Percentiles rank a stretch among this genome's conserved stretches.
phyloP scores from a whole-genome alignment of 2,888 invertebrate species.

The Lasioglossum calceatum region DNA sequence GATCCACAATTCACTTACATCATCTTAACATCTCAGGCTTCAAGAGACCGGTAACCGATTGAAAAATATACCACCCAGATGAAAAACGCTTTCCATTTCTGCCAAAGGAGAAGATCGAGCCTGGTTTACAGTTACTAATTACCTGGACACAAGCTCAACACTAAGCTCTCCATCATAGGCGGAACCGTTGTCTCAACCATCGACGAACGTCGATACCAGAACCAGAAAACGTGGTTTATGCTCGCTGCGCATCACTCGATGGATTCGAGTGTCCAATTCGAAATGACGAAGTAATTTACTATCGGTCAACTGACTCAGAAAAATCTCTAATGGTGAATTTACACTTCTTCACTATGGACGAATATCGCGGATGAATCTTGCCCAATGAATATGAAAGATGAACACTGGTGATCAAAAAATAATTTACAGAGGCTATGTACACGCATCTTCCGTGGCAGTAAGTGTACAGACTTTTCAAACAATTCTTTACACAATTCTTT shows the following conservation, averaged over 20 bases:
- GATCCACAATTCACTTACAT: no score
- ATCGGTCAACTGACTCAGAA: background rate
- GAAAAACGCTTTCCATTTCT: background rate
- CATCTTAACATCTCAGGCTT: background rate
- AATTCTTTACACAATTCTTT: no score
- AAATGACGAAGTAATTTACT: background rate
- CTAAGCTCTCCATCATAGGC: background rate
- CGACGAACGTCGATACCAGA: background rate
- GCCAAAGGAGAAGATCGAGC: background rate
- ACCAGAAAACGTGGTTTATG: background rate
- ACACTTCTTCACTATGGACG: no score
- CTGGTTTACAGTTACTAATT: background rate
- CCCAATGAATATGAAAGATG: no score
- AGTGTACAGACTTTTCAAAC: no score
- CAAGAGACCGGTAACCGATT: background rate
- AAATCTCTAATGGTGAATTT: background rate
- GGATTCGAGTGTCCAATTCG: background rate
- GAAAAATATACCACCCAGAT: background rate
- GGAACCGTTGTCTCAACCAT: background rate
- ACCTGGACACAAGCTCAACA: background rate
- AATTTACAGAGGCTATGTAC: no score
- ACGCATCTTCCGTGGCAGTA: no score
- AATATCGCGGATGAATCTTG: no score
- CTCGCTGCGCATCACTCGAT: background rate
- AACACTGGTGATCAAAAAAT: no score